Percentiles rank a stretch among this genome's conserved stretches.
phyloP scores from a whole-genome alignment of 2,113 vertebrate species.

The Brienomyrus brachyistius region DNA sequence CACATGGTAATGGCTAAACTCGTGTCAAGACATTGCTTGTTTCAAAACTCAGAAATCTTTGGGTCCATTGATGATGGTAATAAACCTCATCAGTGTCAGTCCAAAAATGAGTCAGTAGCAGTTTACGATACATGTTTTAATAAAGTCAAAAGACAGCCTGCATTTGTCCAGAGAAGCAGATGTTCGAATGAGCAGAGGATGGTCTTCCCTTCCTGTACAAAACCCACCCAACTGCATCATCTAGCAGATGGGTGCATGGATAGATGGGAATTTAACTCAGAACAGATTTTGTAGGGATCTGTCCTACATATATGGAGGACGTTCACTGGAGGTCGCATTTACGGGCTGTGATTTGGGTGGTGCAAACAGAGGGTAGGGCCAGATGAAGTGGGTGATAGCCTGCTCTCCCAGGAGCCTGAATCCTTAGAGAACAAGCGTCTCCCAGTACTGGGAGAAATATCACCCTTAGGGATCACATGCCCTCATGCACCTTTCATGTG shows the following conservation, averaged over 20 bases:
- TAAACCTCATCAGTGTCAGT: background rate
- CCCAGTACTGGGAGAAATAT: background rate
- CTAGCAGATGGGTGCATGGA: background rate
- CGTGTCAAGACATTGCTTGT: background rate
- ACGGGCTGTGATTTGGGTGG: background rate
- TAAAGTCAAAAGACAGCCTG: background rate
- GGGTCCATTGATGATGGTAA: background rate
- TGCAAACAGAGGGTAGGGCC: background rate
- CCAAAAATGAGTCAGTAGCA: background rate
- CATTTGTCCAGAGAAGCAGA: background rate
- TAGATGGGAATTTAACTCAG: background rate
- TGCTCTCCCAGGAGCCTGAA: background rate
- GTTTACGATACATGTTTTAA: background rate
- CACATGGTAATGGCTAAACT: background rate
- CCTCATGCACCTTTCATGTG: background rate
- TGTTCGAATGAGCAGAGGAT: background rate
- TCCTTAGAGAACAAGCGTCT: background rate
- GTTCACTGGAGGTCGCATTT: background rate
- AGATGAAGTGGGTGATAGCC: background rate
- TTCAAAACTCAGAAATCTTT: background rate
- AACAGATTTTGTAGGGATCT: background rate
- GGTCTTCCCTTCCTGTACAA: background rate
- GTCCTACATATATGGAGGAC: background rate
- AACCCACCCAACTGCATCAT: background rate
- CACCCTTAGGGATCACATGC: background rate